Base-by-base conservation (phyloP, 2,888 invertebrate genomes). In the Adineta ricciae region DNA sequence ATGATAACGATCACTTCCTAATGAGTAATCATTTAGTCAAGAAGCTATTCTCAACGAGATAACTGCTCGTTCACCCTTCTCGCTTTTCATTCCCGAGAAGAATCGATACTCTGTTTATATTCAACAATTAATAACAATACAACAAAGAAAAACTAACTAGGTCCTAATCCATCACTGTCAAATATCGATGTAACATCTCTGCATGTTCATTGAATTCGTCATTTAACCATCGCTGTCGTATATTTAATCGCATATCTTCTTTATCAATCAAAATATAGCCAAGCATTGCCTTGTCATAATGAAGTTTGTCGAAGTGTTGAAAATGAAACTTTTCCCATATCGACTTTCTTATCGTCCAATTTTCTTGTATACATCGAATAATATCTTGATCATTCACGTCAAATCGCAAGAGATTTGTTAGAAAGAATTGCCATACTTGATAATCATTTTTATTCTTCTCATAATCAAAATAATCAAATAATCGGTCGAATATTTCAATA, bases 391-490 rank as follows among this genome's bases (percentile, higher is more conserved):
- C 8, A 14, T 78, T 11, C 11, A 41, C 24, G n/a, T 78, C 41
- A 78, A 41, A 36, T 21, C 1, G 2, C 0, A 78, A 41, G 1
- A 78, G n/a, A 41, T 24, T 41, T n/a, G 38, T 41, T 19, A 41
- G n/a, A 3, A 78, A 41, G 24, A 78, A 78, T 36, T 24, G 38
- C 78, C 78, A 78, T 41, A 24, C 78, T n/a, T 78, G 24, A 41
- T 41, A 78, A 78, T 78, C 78, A 78, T 78, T 41, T 41, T 78
- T 78, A 78, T 78, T 78, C 41, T 78, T 78, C 8, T 78, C 38
- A 41, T 41, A 78, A 78, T 78, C 78, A 24, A 78, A 78, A 78
- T 78, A 78, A 78, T 78, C 78, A 41, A 78, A 78, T 78, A 78
- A 41, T n/a, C n/a, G 41, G 41, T 78, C 78, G 24, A 78, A 41